These are phyloP conservation scores for Hemithea aestivaria DNA, from an alignment of 2,888 invertebrate genomes.

Conservation along the genomic window DNA sequence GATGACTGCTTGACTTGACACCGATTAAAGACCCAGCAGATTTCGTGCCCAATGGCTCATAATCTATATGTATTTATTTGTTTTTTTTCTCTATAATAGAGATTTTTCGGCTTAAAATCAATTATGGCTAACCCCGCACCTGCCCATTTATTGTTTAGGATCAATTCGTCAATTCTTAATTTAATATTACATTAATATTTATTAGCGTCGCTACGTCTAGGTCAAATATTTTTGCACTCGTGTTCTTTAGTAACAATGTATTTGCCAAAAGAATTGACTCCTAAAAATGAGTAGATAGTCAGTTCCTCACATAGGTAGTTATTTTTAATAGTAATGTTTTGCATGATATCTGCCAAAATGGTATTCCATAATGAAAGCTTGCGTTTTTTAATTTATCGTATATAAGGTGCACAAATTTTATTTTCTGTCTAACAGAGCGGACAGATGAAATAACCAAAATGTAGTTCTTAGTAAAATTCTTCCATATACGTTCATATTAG, in stretches of 20 bases:
- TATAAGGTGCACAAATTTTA: conserved; percentile 49
- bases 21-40: too few species aligned
- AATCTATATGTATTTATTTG: too few species aligned
- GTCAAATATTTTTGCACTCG: conserved; percentile 29
- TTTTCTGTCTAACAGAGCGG: conserved; percentile 28
- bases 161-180: conserved; percentile 54
- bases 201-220: conserved; percentile 26
- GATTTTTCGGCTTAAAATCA: too few species aligned
- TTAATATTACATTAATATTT: conserved; percentile 32
- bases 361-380: conserved; percentile 16
- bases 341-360: conserved; percentile 26
- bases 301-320: conserved; percentile 35
- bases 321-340: conserved; percentile 28
- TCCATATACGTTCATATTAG: conserved; percentile 59
- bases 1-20: too few species aligned
- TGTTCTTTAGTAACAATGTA: conserved; percentile 41
- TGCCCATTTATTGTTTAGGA: conserved; percentile 11
- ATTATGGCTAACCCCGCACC: conserved; percentile 15
- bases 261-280: conserved; percentile 50
- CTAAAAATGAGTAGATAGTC: conserved; percentile 27
- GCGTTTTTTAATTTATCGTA: conserved; percentile 16
- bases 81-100: too few species aligned
- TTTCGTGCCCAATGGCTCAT: too few species aligned
- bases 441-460: conserved; percentile 50
- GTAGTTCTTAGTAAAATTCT: conserved; percentile 46